Evolutionary conservation across 2,888 invertebrate genomes (phyloP).

Genomic region (Muschampia plurimacula): DNA sequence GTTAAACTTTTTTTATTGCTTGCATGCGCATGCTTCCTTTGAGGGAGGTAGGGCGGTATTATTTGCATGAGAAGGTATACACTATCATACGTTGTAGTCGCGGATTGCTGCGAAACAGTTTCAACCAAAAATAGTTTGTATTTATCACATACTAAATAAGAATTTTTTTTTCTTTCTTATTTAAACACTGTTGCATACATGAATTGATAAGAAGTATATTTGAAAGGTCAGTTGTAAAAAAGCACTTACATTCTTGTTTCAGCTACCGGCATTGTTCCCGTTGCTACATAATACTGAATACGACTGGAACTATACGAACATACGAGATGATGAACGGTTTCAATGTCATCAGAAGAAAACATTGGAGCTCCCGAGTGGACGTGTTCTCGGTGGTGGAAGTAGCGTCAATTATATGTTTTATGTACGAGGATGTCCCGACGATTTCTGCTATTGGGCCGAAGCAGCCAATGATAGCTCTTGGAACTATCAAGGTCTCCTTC

Average conservation of each 20-base stretch:
- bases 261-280: background rate
- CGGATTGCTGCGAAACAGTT: too few species aligned
- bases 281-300: background rate
- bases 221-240: background rate
- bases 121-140: too few species aligned
- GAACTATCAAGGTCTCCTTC: background rate
- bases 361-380: background rate
- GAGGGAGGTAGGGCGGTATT: too few species aligned
- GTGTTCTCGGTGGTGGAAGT: constrained; percentile 8
- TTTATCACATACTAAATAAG: too few species aligned
- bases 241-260: background rate
- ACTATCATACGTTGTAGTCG: too few species aligned
- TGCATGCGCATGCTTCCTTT: too few species aligned
- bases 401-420: constrained; percentile 5
- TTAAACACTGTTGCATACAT: too few species aligned
- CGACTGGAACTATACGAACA: constrained; percentile 7
- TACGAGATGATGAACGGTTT: background rate
- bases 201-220: too few species aligned
- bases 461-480: constrained; percentile 13
- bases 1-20: too few species aligned
- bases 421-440: constrained; percentile 5
- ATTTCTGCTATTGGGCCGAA: constrained; percentile 2
- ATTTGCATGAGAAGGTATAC: too few species aligned
- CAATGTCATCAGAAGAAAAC: background rate
- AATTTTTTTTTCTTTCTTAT: too few species aligned